These are phyloP conservation scores for Bolinopsis microptera DNA, from an alignment of 37 sponge, comb jelly and placozoan species.

Conservation along the genomic window DNA sequence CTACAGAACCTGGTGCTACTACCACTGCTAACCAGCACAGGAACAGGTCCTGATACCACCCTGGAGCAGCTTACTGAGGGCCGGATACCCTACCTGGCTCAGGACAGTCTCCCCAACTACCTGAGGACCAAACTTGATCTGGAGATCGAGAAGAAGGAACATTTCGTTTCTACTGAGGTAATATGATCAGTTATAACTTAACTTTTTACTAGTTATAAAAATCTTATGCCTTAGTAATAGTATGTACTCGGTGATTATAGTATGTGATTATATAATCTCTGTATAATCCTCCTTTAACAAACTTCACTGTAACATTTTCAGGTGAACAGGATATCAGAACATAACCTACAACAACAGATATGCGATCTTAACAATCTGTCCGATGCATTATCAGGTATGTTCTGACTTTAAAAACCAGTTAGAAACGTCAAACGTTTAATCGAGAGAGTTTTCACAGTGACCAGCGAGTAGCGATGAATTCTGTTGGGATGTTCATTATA, in stretches of 20 bases:
- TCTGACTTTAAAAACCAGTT: no score
- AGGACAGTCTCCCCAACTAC: slow-evolving; percentile 63
- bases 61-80: slow-evolving; percentile 59
- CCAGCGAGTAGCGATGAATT: no score
- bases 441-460: no score
- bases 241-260: no score
- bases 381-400: not conserved
- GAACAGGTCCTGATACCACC: slow-evolving; percentile 30
- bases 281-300: no score
- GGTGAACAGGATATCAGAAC: slow-evolving; percentile 38
- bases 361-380: slow-evolving; percentile 62
- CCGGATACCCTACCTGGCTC: slow-evolving; percentile 27
- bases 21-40: slow-evolving; percentile 34
- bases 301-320: not conserved
- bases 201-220: no score
- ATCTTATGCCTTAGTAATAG: no score
- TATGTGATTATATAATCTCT: no score
- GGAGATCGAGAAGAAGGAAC: slow-evolving; percentile 55
- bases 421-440: no score
- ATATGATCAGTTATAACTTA: not conserved
- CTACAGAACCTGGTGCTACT: slow-evolving; percentile 57
- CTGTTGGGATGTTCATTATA: no score
- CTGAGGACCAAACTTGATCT: slow-evolving; percentile 46
- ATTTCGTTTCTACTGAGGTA: slow-evolving; percentile 16
- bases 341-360: slow-evolving; percentile 41